Conservation (phyloP, 1,140 invertebrate species). For the Chrysomallon squamiferum region DNA sequence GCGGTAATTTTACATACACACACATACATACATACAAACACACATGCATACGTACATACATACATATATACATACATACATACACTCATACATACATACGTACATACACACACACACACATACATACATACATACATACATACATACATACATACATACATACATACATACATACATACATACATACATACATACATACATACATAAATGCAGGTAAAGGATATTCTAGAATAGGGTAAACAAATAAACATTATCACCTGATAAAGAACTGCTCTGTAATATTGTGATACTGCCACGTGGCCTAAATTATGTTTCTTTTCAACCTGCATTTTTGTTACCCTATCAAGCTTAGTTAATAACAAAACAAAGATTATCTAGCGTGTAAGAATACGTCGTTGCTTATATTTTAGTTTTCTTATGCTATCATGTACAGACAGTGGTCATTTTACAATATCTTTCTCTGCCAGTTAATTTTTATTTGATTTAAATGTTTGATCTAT, state of each 20-base stretch:
- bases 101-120: too few relatives aligned
- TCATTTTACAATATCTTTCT: too few relatives aligned
- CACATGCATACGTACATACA: too few relatives aligned
- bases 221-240: background rate
- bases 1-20: background rate
- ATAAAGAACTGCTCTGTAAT: background rate
- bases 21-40: too few relatives aligned
- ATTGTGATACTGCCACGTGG: background rate
- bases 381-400: background rate
- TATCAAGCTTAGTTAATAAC: background rate
- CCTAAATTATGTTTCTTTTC: background rate
- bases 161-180: conserved; percentile 2
- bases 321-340: background rate
- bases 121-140: conserved; percentile 2
- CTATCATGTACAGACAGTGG: too few relatives aligned
- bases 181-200: background rate
- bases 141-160: conserved; percentile 2
- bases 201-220: background rate
- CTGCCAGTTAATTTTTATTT: too few relatives aligned
- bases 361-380: background rate
- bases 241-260: background rate
- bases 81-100: too few relatives aligned
- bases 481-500: too few relatives aligned
- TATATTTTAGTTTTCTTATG: background rate
- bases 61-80: too few relatives aligned